Evolutionary conservation across 2,113 vertebrate genomes (phyloP).

Genomic region (Carassius carassius): DNA sequence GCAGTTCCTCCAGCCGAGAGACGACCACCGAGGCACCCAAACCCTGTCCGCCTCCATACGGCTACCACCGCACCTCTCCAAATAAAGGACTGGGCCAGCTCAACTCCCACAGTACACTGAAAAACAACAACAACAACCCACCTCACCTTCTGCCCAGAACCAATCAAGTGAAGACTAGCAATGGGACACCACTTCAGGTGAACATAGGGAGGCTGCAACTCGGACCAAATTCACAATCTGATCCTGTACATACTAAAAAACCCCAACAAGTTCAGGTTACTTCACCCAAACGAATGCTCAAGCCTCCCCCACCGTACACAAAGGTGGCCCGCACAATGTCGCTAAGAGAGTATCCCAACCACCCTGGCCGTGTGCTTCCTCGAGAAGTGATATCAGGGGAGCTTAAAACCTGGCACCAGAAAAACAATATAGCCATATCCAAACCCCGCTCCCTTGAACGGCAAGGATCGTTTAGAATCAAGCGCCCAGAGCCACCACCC

Average conservation of each 20-base stretch:
- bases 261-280: slow-evolving; percentile 60
- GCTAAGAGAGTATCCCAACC: slow-evolving; percentile 78
- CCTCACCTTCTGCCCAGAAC: not conserved
- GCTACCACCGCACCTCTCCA: slow-evolving; percentile 66
- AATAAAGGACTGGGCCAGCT: slow-evolving; percentile 54
- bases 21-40: slow-evolving; percentile 64
- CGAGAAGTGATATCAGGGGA: slow-evolving; percentile 81
- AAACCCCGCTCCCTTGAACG: slow-evolving; percentile 72
- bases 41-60: slow-evolving; percentile 76
- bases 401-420: slow-evolving; percentile 84
- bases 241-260: slow-evolving; percentile 47
- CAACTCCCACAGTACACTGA: slow-evolving; percentile 13
- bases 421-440: slow-evolving; percentile 72
- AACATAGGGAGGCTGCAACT: slow-evolving; percentile 66
- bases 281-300: slow-evolving; percentile 63
- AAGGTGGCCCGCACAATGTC: slow-evolving; percentile 79
- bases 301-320: slow-evolving; percentile 76
- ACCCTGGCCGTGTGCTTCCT: slow-evolving; percentile 72
- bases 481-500: slow-evolving; percentile 67
- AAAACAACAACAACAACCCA: slow-evolving; percentile 39
- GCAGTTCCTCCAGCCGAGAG: slow-evolving; percentile 72
- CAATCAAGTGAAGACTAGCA: not conserved
- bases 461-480: slow-evolving; percentile 68
- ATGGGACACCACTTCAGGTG: slow-evolving; percentile 54
- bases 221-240: slow-evolving; percentile 57